These are phyloP conservation scores for Phocides pigmalion DNA, from an alignment of 1,140 invertebrate species.

Conservation along the genomic window DNA sequence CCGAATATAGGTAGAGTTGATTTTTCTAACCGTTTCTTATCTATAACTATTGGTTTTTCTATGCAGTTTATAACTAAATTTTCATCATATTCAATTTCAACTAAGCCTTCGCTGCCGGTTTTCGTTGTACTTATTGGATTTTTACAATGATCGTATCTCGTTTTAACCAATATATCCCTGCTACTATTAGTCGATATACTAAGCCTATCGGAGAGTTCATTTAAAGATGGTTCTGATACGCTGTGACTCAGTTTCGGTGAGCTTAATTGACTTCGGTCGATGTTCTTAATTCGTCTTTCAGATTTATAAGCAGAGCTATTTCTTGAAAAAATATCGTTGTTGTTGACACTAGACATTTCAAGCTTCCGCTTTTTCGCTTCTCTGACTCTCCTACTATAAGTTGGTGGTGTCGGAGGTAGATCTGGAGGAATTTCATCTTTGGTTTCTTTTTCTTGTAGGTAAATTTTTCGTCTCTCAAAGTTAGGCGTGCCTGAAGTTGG, in stretches of 20 bases:
- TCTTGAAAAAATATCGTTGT: slow-evolving; percentile 62
- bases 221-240: slow-evolving; percentile 68
- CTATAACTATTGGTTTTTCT: slow-evolving; percentile 63
- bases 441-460: slow-evolving; percentile 49
- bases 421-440: slow-evolving; percentile 68
- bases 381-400: slow-evolving; percentile 74
- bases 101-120: slow-evolving; percentile 59
- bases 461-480: slow-evolving; percentile 60
- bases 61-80: slow-evolving; percentile 72
- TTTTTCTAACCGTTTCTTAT: slow-evolving; percentile 59
- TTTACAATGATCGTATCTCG: slow-evolving; percentile 43
- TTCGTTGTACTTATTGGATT: slow-evolving; percentile 67
- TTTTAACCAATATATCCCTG: slow-evolving; percentile 51
- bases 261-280: slow-evolving; percentile 54
- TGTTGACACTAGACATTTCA: slow-evolving; percentile 67
- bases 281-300: slow-evolving; percentile 63
- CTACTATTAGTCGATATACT: slow-evolving; percentile 54
- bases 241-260: slow-evolving; percentile 62
- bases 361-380: slow-evolving; percentile 78
- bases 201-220: slow-evolving; percentile 66
- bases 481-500: slow-evolving; percentile 65
- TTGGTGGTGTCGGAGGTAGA: slow-evolving; percentile 70
- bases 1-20: slow-evolving; percentile 75
- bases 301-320: slow-evolving; percentile 69
- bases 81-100: slow-evolving; percentile 77